phyloP scores from a whole-genome alignment of 1,140 invertebrate genomes.

The Cydia amplana region DNA sequence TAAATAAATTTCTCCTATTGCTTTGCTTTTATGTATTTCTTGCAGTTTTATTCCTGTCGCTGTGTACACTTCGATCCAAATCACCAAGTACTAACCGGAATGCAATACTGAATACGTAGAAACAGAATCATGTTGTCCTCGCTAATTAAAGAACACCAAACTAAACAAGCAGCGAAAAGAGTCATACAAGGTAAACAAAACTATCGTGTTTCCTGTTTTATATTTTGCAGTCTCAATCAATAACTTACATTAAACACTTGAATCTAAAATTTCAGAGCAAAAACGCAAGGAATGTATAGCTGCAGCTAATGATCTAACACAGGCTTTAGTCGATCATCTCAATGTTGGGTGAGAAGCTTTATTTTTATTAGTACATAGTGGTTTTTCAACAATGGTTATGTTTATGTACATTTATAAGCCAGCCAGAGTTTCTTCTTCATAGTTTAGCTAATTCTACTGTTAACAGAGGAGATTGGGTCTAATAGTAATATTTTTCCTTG shows the following conservation, averaged over 20 bases:
- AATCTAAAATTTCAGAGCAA: slow-evolving; percentile 84
- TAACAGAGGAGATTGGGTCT: too few species aligned
- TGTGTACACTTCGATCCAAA: not conserved
- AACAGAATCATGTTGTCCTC: slow-evolving; percentile 61
- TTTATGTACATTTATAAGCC: too few species aligned
- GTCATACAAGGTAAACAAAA: slow-evolving; percentile 61
- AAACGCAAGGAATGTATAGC: slow-evolving; percentile 95
- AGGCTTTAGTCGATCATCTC: slow-evolving; percentile 96
- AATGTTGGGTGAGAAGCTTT: slow-evolving; percentile 92
- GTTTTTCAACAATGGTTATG: too few species aligned
- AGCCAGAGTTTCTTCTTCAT: too few species aligned
- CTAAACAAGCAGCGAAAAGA: slow-evolving; percentile 70
- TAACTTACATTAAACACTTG: not conserved
- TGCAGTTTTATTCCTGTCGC: not conserved
- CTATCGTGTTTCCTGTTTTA: not conserved
- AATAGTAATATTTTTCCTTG: too few species aligned
- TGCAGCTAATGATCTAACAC: slow-evolving; percentile 94
- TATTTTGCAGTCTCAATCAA: not conserved
- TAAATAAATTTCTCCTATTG: not conserved
- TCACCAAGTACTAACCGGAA: not conserved
- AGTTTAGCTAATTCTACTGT: too few species aligned
- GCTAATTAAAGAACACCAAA: slow-evolving; percentile 70
- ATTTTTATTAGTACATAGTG: not conserved
- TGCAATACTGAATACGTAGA: not conserved
- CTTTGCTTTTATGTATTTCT: not conserved